phyloP scores from a whole-genome alignment of 2,113 vertebrate genomes.

The Anarhynchus alexandrinus region DNA sequence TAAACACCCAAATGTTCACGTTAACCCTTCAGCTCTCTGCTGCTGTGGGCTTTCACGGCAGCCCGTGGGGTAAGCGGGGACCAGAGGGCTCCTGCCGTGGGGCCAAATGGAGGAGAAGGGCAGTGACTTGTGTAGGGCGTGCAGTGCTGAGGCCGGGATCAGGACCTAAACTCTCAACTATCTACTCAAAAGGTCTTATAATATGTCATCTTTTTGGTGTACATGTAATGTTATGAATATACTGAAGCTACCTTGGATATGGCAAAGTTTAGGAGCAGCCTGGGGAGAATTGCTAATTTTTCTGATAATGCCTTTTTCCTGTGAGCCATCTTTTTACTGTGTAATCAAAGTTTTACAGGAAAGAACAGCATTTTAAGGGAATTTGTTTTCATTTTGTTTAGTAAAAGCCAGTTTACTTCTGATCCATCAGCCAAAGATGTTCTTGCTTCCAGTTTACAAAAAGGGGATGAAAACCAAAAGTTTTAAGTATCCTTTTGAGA shows the following conservation, averaged over 20 bases:
- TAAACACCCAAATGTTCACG: not conserved
- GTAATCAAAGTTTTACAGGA: not conserved
- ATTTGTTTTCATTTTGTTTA: not conserved
- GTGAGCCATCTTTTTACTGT: not conserved
- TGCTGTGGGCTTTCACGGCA: accelerated
- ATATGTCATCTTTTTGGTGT: not conserved
- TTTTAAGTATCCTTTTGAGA: too few relatives aligned
- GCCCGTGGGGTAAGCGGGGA: not conserved
- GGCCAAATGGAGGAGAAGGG: not conserved
- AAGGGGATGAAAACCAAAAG: too few relatives aligned
- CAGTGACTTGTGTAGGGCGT: accelerated
- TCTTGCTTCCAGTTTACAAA: not conserved
- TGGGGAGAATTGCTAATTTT: not conserved
- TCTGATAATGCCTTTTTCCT: not conserved
- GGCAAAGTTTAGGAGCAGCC: not conserved
- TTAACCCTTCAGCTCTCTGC: slow-evolving; percentile 48
- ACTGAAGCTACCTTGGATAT: not conserved
- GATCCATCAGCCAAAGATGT: not conserved
- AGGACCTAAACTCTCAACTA: not conserved
- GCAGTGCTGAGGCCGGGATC: not conserved
- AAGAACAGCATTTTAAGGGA: not conserved
- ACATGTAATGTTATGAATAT: accelerated
- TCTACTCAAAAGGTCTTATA: not conserved
- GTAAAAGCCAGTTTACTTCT: not conserved
- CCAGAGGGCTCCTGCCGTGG: not conserved